These are phyloP conservation scores for Erythrolamprus reginae DNA, from an alignment of 2,113 vertebrate species.

Conservation along the genomic window DNA sequence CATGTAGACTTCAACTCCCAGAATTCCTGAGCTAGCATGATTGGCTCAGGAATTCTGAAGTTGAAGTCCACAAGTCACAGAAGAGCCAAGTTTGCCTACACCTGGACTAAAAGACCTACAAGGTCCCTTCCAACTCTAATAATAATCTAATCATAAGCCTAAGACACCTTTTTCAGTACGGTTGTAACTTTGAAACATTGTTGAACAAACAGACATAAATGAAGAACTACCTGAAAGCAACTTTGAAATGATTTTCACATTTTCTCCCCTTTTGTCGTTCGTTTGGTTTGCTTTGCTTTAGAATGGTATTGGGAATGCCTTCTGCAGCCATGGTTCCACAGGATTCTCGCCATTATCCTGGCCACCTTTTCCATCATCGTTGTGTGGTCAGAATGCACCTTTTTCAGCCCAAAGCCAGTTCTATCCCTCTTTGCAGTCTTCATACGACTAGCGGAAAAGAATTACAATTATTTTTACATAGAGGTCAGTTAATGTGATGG, in stretches of 20 bases:
- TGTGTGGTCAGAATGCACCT: conserved; percentile 96
- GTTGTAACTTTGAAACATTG: background rate
- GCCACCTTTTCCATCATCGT: conserved; percentile 81
- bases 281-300: conserved; percentile 48
- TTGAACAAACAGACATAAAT: background rate
- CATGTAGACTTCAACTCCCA: too few relatives aligned
- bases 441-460: conserved; percentile 84
- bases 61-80: too few relatives aligned
- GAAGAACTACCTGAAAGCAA: background rate
- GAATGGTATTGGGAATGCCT: conserved; percentile 97
- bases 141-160: too few relatives aligned
- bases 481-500: conserved; percentile 73
- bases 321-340: conserved; percentile 77
- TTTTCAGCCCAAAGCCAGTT: conserved; percentile 88
- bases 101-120: too few relatives aligned
- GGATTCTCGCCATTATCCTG: conserved; percentile 79
- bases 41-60: too few relatives aligned
- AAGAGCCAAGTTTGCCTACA: too few relatives aligned
- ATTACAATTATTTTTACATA: conserved; percentile 89
- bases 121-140: too few relatives aligned
- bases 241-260: background rate
- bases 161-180: background rate
- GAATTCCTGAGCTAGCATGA: too few relatives aligned
- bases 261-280: background rate
- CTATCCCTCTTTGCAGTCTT: conserved; percentile 89